Evolutionary conservation across 2,797 vertebrate species (phyloP).

Genomic region (Pelobates cultripes): DNA sequence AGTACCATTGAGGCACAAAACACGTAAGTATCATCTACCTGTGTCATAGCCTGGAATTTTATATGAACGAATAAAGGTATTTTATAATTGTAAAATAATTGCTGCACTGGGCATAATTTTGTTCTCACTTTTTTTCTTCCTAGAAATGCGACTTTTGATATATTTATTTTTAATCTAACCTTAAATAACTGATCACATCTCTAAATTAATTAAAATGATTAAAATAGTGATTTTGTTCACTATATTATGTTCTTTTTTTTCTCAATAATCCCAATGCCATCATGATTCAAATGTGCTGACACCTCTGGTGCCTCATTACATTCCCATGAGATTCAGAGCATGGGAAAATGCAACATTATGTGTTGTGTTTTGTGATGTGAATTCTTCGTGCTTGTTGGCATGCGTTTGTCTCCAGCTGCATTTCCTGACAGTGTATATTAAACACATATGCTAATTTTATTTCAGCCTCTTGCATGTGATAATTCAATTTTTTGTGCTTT

Average conservation of each 20-base stretch:
- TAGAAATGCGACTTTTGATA: too few species aligned
- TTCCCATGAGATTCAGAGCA: not conserved
- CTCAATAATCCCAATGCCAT: not conserved
- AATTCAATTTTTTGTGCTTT: not conserved
- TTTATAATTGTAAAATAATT: too few species aligned
- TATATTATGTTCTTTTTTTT: not conserved
- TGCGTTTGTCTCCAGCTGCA: constrained; percentile 25
- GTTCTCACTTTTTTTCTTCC: too few species aligned
- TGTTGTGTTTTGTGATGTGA: constrained; percentile 2
- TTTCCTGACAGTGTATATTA: constrained; percentile 38
- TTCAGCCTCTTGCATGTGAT: constrained; percentile 18
- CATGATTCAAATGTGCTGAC: not conserved
- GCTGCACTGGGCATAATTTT: too few species aligned
- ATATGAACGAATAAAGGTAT: too few species aligned
- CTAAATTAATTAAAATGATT: too few species aligned
- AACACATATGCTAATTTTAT: constrained; percentile 39
- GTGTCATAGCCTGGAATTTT: too few species aligned
- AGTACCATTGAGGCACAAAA: too few species aligned
- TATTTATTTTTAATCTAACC: too few species aligned
- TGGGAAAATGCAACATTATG: not conserved
- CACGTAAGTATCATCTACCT: too few species aligned
- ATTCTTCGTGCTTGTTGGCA: constrained; percentile 22
- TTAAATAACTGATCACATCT: too few species aligned
- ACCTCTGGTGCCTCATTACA: not conserved
- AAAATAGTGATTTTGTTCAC: too few species aligned